Percentiles rank a stretch among this genome's conserved stretches.
Evolutionary conservation across 2,113 vertebrate genomes (phyloP).

Genomic region (Clarias gariepinus): DNA sequence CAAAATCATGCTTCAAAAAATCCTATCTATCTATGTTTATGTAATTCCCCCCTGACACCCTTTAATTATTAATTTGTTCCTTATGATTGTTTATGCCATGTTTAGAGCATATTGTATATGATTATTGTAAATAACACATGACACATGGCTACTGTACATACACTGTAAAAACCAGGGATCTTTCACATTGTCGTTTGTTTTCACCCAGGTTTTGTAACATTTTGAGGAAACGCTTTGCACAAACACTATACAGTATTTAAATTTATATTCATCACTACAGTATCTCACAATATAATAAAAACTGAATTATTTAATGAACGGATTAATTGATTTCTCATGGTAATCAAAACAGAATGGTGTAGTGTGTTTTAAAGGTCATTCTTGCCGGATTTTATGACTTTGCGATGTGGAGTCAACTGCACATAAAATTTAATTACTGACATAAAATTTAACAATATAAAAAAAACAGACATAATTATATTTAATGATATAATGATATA

Average conservation of each 20-base stretch:
- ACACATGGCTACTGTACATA: slow-evolving; percentile 22
- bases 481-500: too few species aligned
- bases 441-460: background rate
- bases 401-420: background rate
- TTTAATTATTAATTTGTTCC: background rate
- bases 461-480: background rate
- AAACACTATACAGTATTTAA: slow-evolving; percentile 3
- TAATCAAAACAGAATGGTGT: background rate
- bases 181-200: slow-evolving; percentile 11
- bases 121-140: background rate
- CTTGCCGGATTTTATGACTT: background rate
- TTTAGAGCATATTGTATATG: background rate
- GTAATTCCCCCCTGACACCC: background rate
- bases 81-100: background rate
- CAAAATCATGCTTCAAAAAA: slow-evolving; percentile 15
- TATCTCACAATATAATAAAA: slow-evolving; percentile 7
- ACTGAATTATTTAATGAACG: background rate
- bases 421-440: background rate
- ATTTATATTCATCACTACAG: slow-evolving; percentile 13
- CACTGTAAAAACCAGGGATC: slow-evolving; percentile 6
- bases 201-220: slow-evolving; percentile 8
- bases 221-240: slow-evolving; percentile 24
- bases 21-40: background rate
- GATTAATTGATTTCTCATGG: background rate
- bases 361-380: background rate